Conservation (phyloP, 1,140 invertebrate genomes). For the Drosophila tani region DNA sequence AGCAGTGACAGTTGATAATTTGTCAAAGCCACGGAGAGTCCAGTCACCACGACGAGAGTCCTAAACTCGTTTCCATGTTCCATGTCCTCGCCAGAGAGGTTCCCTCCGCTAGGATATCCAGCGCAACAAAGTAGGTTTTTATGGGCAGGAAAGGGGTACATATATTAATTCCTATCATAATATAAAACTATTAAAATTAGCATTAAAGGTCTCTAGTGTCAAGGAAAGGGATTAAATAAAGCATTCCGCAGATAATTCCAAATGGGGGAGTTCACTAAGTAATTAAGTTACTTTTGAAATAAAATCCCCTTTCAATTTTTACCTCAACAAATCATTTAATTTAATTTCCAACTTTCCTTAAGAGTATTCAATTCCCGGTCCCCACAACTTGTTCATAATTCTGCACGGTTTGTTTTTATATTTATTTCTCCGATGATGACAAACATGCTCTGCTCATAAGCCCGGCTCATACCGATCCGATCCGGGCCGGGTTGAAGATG, state of each 20-base stretch:
- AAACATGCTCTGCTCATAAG: conserved; percentile 69
- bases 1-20: conserved; percentile 83
- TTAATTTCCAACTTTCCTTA: neutral
- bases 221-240: too few relatives aligned
- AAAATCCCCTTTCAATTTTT: too few relatives aligned
- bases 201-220: neutral
- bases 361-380: conserved; percentile 11
- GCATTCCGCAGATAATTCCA: neutral
- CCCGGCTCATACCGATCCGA: conserved; percentile 11
- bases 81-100: conserved; percentile 3
- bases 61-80: conserved; percentile 64
- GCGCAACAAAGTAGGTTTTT: neutral
- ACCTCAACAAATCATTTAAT: neutral
- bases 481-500: neutral
- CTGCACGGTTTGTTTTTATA: conserved; percentile 1
- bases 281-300: too few relatives aligned
- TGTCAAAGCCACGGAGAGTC: conserved; percentile 71
- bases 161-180: conserved; percentile 7
- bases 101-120: neutral
- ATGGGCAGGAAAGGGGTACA: neutral
- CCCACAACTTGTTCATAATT: neutral
- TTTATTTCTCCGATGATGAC: conserved; percentile 54
- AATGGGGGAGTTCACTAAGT: neutral
- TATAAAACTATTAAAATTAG: conserved; percentile 4
- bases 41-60: conserved; percentile 34